Evolutionary conservation across 1,140 invertebrate genomes (phyloP).

Genomic region (Triops longicaudatus): DNA sequence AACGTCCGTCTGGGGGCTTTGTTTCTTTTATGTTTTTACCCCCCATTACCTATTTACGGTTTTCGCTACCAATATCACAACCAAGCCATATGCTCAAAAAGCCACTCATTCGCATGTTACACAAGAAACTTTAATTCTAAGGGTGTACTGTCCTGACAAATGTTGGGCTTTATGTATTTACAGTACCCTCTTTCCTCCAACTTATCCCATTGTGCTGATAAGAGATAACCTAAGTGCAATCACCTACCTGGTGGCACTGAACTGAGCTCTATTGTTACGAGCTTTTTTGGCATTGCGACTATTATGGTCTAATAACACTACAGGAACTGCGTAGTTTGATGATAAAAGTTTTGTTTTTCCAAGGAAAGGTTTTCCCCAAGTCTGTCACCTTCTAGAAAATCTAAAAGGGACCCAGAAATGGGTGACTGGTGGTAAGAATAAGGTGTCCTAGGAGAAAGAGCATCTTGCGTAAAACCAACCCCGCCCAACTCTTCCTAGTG

Average conservation of each 20-base stretch:
- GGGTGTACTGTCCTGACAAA: too few species aligned
- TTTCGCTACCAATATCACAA: too few species aligned
- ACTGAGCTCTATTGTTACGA: neutral
- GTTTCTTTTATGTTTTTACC: neutral
- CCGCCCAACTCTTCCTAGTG: slow-evolving; percentile 22
- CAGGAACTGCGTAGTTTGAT: neutral
- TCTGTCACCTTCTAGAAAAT: neutral
- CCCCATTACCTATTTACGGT: neutral
- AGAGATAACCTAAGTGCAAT: neutral
- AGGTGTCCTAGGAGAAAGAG: neutral
- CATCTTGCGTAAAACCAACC: neutral
- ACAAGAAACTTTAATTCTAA: too few species aligned
- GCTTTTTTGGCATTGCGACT: neutral
- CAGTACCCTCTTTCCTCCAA: too few species aligned
- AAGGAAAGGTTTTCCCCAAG: neutral
- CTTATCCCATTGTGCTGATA: too few species aligned
- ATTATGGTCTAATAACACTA: neutral
- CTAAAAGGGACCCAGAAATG: neutral
- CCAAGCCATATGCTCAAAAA: too few species aligned
- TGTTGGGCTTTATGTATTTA: too few species aligned
- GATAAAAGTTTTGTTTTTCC: neutral
- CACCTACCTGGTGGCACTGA: neutral
- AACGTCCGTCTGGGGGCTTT: neutral
- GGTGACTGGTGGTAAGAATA: neutral
- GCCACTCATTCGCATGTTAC: too few species aligned